phyloP scores from a whole-genome alignment of 2,888 invertebrate genomes.

The Torymus texanus region DNA sequence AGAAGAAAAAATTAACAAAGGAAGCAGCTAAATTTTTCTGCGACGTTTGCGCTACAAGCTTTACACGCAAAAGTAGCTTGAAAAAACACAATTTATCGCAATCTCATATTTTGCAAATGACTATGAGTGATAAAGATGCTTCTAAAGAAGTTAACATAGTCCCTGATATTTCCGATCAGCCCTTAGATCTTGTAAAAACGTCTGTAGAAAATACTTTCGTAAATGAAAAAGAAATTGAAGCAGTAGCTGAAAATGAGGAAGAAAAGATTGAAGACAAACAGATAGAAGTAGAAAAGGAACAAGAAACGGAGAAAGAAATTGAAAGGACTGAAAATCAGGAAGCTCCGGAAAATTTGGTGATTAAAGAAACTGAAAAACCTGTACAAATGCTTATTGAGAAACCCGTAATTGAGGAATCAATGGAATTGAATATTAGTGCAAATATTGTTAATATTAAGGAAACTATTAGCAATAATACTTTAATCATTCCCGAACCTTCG shows the following conservation, averaged over 20 bases:
- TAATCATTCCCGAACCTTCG: constrained; percentile 29
- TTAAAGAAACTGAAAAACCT: neutral
- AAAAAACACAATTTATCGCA: constrained; percentile 73
- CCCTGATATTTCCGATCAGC: constrained; percentile 3
- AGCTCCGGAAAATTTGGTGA: neutral
- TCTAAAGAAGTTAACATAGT: constrained; percentile 45
- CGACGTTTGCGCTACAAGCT: constrained; percentile 70
- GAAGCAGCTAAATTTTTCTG: constrained; percentile 72
- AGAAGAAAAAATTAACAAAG: constrained; percentile 72
- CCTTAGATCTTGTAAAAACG: neutral
- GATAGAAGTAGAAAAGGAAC: neutral
- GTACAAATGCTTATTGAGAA: neutral
- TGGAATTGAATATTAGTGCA: neutral
- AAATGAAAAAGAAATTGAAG: constrained; percentile 21
- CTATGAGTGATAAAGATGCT: constrained; percentile 30
- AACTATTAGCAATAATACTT: constrained; percentile 8
- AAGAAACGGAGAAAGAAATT: neutral
- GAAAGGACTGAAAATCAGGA: neutral
- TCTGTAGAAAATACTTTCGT: constrained; percentile 21
- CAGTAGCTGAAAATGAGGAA: constrained; percentile 21
- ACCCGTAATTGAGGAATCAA: neutral
- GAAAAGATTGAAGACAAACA: neutral
- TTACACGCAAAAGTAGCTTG: constrained; percentile 71
- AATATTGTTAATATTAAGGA: neutral
- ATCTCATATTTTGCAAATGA: constrained; percentile 67